Evolutionary conservation across 2,888 invertebrate genomes (phyloP), one percentile per base, ranked within the genome.

Genomic region (Lycophotia porphyrea): DNA sequence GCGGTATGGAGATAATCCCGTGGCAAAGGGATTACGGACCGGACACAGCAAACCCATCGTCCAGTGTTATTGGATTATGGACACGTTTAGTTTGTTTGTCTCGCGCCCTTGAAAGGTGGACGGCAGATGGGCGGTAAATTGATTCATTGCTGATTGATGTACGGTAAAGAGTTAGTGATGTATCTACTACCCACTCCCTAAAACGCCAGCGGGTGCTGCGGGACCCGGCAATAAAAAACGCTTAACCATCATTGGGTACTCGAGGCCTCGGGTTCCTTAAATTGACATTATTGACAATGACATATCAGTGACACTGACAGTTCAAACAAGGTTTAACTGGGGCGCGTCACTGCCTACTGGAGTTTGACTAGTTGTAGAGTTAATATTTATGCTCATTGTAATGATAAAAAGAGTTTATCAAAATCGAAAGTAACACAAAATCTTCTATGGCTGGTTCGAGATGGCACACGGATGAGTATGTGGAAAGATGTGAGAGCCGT

Each of bases 11-110:
- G 92, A 92, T 95, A 94, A 96, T 95, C 96, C 95, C 79, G 42
- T 74, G 31, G 80, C 88, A 93, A 95, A 92, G 80, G 94, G 95
- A 95, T 96, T 95, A 95, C 76, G 64, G 74, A 70, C 64, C 87
- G 92, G 91, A 96, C 95, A 95, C 82, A 93, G 89, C 88, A 93
- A 93, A 93, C 90, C 92, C 95, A 95, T 95, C 93, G 84, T 74
- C 74, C 70, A 70, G 80, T 67, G 74, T 82, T 92, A 94, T 93
- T 90, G 94, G 95, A 95, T 96, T 95, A 94, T 52, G 63, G 69
- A 72, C 44, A 65, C 82, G 87, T 88, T 85, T 88, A 91, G 91
- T 89, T 90, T 90, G 87, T 88, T 86, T 71, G 90, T 80, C 89
- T 87, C 88, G 90, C 82, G 89, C 82, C 87, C 55, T 79, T 84